Evolutionary conservation across 2,888 invertebrate species (phyloP).

Genomic region (Scrobipalpa atriplicella): DNA sequence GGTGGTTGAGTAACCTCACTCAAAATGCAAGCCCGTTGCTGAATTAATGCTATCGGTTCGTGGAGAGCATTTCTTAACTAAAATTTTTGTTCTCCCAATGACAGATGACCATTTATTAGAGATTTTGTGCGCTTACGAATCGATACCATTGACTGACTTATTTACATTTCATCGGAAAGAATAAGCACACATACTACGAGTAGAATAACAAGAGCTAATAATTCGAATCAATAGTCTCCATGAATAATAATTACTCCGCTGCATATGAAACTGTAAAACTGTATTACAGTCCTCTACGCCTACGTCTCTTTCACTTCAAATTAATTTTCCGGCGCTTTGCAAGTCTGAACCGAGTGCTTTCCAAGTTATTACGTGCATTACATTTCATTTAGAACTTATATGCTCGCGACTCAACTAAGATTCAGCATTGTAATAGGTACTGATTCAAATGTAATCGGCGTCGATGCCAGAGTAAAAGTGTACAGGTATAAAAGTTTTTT

Average conservation of each 20-base stretch:
- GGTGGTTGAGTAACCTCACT: no score
- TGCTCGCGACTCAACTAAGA: slow-evolving; percentile 17
- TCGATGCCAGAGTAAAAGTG: neutral
- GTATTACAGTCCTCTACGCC: neutral
- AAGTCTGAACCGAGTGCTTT: slow-evolving; percentile 37
- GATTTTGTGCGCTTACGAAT: no score
- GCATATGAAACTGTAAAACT: neutral
- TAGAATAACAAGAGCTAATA: no score
- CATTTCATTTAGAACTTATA: slow-evolving; percentile 41
- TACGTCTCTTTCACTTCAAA: slow-evolving; percentile 25
- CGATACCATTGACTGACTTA: no score
- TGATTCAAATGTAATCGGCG: neutral
- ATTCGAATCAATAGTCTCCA: neutral
- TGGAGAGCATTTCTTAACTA: no score
- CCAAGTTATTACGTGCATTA: slow-evolving; percentile 45
- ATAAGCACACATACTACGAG: no score
- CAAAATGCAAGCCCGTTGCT: no score
- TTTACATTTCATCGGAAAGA: no score
- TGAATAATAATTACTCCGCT: neutral
- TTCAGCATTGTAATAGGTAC: neutral
- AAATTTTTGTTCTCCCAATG: no score
- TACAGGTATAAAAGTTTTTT: no score
- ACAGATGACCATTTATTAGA: no score
- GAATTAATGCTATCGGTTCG: no score
- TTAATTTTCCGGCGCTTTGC: slow-evolving; percentile 35